phyloP scores from a whole-genome alignment of 2,888 invertebrate species.

The Drosophila cognata region DNA sequence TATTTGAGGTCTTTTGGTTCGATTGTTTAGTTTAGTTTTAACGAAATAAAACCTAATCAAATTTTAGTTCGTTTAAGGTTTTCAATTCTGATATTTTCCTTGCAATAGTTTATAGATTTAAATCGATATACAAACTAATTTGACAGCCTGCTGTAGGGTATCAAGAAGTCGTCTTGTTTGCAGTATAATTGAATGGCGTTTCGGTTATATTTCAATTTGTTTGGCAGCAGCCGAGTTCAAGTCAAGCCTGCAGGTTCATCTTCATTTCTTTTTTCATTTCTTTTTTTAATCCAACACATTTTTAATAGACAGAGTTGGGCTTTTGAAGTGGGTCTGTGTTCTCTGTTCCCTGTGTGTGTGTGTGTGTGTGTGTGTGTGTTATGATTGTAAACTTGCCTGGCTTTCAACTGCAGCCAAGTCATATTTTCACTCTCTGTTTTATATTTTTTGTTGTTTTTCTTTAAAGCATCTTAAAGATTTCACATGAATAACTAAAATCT shows the following conservation, averaged over 20 bases:
- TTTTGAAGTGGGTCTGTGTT: conserved; percentile 69
- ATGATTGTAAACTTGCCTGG: conserved; percentile 67
- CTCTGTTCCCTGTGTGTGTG: conserved; percentile 7
- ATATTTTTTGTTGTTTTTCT: conserved; percentile 30
- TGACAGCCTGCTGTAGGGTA: conserved; percentile 8
- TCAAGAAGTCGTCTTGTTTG: neutral
- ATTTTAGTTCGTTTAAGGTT: neutral
- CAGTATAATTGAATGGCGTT: conserved; percentile 16
- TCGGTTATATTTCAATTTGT: conserved; percentile 60
- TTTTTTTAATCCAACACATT: conserved; percentile 49
- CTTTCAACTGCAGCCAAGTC: conserved; percentile 56
- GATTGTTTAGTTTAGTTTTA: neutral
- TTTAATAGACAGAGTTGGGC: conserved; percentile 67
- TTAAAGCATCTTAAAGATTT: conserved; percentile 76
- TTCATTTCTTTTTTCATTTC: conserved; percentile 3
- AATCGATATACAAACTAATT: neutral
- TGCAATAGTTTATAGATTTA: no score
- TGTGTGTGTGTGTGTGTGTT: conserved; percentile 22
- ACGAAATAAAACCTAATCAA: neutral
- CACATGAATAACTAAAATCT: conserved; percentile 79
- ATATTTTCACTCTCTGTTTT: conserved; percentile 33
- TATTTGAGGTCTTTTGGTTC: neutral
- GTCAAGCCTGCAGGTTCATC: conserved; percentile 50
- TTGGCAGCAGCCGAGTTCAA: conserved; percentile 20
- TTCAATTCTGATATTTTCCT: neutral